Evolutionary conservation across 2,888 invertebrate genomes (phyloP), one percentile per base, ranked within the genome.

Genomic region (Erynnis tages): DNA sequence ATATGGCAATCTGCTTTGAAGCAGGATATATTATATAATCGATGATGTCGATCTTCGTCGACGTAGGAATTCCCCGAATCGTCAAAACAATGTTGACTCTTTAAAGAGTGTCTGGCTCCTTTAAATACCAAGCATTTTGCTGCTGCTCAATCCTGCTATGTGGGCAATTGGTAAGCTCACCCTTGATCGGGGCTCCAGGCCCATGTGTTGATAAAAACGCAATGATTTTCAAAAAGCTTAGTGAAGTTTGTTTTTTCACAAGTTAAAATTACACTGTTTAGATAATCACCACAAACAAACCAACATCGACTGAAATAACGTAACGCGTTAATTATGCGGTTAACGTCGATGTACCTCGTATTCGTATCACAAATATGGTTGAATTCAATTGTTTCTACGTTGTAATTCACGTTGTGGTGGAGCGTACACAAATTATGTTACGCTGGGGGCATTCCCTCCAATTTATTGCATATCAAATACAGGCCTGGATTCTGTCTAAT

Each of bases 401-500:
- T 37, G 13, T 46, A 37, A 46, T 46, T 47, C 17, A 27, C 6
- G 8, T 47, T 47, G 37, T 13, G 46, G 46, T 41, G 21, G 8
- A 40, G n/a, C 14, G 16, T 14, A 35, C 45, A 47, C 46, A 37
- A 37, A 45, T 45, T 25, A 35, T 32, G 14, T 23, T 37, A 3
- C 17, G 6, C 27, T 47, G n/a, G 16, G 35, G 29, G 27, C 27
- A 19, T 37, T 47, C 3, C 8, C 19, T 14, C 17, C 6, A 37
- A 46, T 46, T 46, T 46, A 46, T 46, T 27, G 14, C 27, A 27
- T 17, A 13, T 37, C 46, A 46, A 34, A 46, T 16, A 25, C 40
- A 35, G 19, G n/a, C 8, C n/a, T 34, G n/a, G n/a, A n/a, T n/a
- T n/a, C n/a, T n/a, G n/a, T n/a, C n/a, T n/a, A n/a, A n/a, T n/a